Evolutionary conservation across 30 jellyfish, hydroid and myxozoan species (phyloP).

Genomic region (Euphysa ruthae): DNA sequence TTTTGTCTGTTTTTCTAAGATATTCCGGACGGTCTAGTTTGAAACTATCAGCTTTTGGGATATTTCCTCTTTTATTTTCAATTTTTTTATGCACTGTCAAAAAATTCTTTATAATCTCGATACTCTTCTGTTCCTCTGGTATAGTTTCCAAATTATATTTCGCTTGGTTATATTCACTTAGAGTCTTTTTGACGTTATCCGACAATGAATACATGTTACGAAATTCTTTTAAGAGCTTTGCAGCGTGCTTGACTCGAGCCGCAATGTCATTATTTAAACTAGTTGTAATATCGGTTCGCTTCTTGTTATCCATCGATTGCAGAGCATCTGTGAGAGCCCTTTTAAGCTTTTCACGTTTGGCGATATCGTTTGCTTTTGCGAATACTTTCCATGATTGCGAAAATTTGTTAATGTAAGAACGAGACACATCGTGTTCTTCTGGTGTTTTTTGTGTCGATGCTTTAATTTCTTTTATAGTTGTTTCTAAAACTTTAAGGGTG

Average conservation of each 20-base stretch:
- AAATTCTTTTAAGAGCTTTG: slow-evolving; percentile 65
- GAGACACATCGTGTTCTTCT: not conserved
- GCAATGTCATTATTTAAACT: slow-evolving; percentile 43
- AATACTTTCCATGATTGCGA: slow-evolving; percentile 82
- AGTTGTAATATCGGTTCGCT: slow-evolving; percentile 25
- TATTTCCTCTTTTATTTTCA: not conserved
- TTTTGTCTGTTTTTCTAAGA: slow-evolving; percentile 10
- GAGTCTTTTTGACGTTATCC: slow-evolving; percentile 53
- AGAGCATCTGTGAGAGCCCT: slow-evolving; percentile 84
- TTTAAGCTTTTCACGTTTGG: slow-evolving; percentile 78
- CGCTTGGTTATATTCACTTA: slow-evolving; percentile 58
- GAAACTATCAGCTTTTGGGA: slow-evolving; percentile 10
- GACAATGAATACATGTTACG: slow-evolving; percentile 71
- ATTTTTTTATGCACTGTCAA: slow-evolving; percentile 23
- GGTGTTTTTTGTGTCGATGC: too few relatives aligned
- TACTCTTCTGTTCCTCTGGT: slow-evolving; percentile 39
- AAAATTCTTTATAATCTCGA: slow-evolving; percentile 42
- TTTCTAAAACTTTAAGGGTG: too few relatives aligned
- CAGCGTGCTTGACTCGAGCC: slow-evolving; percentile 75
- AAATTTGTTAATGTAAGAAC: slow-evolving; percentile 40
- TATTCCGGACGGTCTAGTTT: slow-evolving; percentile 16
- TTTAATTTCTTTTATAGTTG: too few relatives aligned
- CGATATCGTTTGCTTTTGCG: slow-evolving; percentile 91
- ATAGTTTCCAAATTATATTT: slow-evolving; percentile 31
- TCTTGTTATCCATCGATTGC: slow-evolving; percentile 60